Evolutionary conservation across 2,113 vertebrate species (phyloP), one percentile per base, ranked within the genome.

Genomic region (Channa maculata): DNA sequence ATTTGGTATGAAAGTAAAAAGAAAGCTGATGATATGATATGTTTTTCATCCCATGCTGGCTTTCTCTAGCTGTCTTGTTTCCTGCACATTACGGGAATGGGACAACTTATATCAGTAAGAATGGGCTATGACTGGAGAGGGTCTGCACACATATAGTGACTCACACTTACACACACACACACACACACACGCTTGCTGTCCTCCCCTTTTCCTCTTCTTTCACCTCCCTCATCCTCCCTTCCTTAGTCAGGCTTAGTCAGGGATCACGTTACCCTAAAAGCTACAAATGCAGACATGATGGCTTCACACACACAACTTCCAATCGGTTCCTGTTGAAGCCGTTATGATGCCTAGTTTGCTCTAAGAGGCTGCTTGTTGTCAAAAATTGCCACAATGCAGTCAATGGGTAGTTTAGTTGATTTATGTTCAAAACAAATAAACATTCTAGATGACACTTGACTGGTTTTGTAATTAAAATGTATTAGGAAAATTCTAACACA

Each of bases 231-330:
- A 66, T 75, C 80, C 80, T 83, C 75, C 76, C 73, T 63, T 80
- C 69, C 82, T 79, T 41, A 64, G 75, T 62, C 75, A 39, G 9
- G 4, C 79, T 80, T 37, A 82, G 75, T 68, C 72, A 71, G 61
- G 67, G 82, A 87, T 89, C 87, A 55, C 58, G 73, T 90, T 90
- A 89, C 88, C 68, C 83, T 91, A 86, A 89, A 86, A 86, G 89
- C 83, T 85, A 89, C 88, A 85, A 83, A 83, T 82, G 73, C 83
- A 39, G 55, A 76, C 64, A 75, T 45, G 64, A 90, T 74, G 79
- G 73, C 61, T 75, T 63, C 61, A 54, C 74, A 62, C 68, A 58
- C 34, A 72, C 68, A 59, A 63, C 60, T 71, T 43, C 72, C 87
- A 79, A 82, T 86, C 85, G 86, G 83, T 63, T 87, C 66, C 59